A percentile compares a stretch with the other conserved stretches of the same genome.
Conservation (phyloP, 1,140 invertebrate species). For the Coenobita brevimanus region DNA sequence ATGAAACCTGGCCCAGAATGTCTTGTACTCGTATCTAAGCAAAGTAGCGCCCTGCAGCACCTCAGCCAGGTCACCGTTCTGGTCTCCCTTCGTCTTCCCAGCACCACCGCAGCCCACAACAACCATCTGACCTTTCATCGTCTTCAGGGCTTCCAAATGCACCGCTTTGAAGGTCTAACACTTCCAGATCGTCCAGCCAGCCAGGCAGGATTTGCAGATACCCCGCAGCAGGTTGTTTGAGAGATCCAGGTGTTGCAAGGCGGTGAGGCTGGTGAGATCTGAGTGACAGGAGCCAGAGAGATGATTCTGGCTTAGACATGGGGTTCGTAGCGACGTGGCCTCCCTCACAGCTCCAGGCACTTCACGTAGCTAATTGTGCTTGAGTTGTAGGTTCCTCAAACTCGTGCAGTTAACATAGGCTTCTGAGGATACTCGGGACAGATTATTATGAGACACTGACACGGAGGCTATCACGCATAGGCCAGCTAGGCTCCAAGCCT, state of each 20-base stretch:
- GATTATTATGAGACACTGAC: conserved; percentile 87
- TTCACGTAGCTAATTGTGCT: conserved; percentile 81
- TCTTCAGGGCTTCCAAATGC: conserved; percentile 71
- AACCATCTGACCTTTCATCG: conserved; percentile 53
- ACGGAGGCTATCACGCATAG: conserved; percentile 88
- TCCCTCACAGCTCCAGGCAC: conserved; percentile 70
- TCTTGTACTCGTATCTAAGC: conserved; percentile 67
- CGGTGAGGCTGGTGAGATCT: conserved; percentile 60
- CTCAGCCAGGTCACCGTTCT: conserved; percentile 61
- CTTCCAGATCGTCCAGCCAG: conserved; percentile 87
- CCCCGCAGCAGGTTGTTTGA: conserved; percentile 83
- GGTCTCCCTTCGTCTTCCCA: conserved; percentile 59
- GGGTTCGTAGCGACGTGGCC: conserved; percentile 70
- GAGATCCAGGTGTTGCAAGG: conserved; percentile 75
- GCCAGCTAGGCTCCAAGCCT: conserved; percentile 87
- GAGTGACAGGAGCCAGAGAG: conserved; percentile 54
- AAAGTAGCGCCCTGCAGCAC: conserved; percentile 59
- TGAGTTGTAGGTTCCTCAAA: conserved; percentile 89
- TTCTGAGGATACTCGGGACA: conserved; percentile 86
- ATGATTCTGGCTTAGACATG: conserved; percentile 70
- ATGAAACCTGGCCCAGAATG: conserved; percentile 67
- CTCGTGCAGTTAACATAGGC: conserved; percentile 91
- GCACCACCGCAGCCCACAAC: conserved; percentile 65
- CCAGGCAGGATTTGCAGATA: conserved; percentile 81
- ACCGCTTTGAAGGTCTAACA: conserved; percentile 80